These are phyloP conservation scores for Steatocranus sp. DNA, from an alignment of 2,797 vertebrate genomes.

Conservation along the genomic window DNA sequence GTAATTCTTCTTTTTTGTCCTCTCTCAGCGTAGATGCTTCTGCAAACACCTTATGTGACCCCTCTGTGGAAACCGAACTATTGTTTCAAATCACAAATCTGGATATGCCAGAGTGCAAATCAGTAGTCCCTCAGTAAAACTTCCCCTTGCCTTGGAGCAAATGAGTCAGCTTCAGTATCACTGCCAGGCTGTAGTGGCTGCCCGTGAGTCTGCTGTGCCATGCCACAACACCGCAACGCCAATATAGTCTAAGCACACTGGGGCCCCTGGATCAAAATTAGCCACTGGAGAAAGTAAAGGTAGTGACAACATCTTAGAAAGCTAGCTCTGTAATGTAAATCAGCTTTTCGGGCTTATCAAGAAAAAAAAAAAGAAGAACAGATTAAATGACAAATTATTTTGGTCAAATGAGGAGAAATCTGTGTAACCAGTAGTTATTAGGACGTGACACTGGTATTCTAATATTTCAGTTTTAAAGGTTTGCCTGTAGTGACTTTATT, in stretches of 20 bases:
- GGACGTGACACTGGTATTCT: neutral
- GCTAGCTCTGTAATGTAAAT: neutral
- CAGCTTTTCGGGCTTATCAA: neutral
- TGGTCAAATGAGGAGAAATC: neutral
- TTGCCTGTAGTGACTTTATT: neutral
- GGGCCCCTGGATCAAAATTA: conserved; percentile 46
- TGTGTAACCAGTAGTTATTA: neutral
- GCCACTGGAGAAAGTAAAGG: conserved; percentile 57
- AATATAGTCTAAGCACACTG: conserved; percentile 58
- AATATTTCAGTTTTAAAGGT: neutral
- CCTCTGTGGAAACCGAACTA: conserved; percentile 20
- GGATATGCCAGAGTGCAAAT: conserved; percentile 50
- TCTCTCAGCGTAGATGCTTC: neutral
- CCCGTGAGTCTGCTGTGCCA: conserved; percentile 57
- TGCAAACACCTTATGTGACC: conserved; percentile 2
- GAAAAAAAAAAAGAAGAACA: neutral
- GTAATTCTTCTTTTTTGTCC: neutral
- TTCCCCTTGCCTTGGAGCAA: conserved; percentile 58
- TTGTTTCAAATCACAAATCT: conserved; percentile 51
- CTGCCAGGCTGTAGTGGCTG: conserved; percentile 68
- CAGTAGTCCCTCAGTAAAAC: conserved; percentile 58
- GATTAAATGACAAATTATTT: neutral
- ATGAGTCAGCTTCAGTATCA: conserved; percentile 62
- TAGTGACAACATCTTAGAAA: conserved; percentile 17
- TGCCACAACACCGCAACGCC: conserved; percentile 70